A percentile compares a stretch with the other conserved stretches of the same genome.
These are phyloP conservation scores for Psittacula echo DNA, from an alignment of 2,797 vertebrate species.

Conservation along the genomic window DNA sequence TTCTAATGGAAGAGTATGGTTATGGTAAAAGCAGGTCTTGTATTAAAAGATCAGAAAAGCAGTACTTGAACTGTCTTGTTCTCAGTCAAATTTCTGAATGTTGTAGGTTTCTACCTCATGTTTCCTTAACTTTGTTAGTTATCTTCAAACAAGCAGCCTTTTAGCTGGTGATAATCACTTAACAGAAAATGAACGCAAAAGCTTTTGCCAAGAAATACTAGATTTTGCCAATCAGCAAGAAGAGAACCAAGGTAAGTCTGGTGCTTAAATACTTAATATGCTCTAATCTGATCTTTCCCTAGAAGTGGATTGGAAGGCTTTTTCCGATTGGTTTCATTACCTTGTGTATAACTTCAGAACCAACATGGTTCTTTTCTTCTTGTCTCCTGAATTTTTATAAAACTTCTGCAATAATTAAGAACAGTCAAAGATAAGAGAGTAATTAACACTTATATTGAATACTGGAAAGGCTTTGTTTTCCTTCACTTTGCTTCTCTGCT, in stretches of 20 bases:
- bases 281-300: neutral
- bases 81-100: neutral
- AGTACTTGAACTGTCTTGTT: neutral
- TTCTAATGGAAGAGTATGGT: neutral
- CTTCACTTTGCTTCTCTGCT: neutral
- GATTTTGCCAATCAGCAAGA: slow-evolving; percentile 80
- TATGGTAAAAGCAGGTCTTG: neutral
- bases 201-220: slow-evolving; percentile 95
- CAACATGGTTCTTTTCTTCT: neutral
- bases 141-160: slow-evolving; percentile 94
- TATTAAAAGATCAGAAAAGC: neutral
- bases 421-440: neutral
- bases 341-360: neutral
- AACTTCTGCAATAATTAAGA: neutral
- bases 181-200: slow-evolving; percentile 84
- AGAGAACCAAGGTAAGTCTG: slow-evolving; percentile 79
- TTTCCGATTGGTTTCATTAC: neutral
- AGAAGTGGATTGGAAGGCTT: neutral
- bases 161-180: slow-evolving; percentile 90
- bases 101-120: neutral
- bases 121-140: slow-evolving; percentile 86
- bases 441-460: neutral
- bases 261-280: neutral
- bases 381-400: neutral
- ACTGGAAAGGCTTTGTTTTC: neutral